Percentiles rank a stretch among this genome's conserved stretches.
Conservation (phyloP, 2,797 vertebrate species). For the Alca torda region DNA sequence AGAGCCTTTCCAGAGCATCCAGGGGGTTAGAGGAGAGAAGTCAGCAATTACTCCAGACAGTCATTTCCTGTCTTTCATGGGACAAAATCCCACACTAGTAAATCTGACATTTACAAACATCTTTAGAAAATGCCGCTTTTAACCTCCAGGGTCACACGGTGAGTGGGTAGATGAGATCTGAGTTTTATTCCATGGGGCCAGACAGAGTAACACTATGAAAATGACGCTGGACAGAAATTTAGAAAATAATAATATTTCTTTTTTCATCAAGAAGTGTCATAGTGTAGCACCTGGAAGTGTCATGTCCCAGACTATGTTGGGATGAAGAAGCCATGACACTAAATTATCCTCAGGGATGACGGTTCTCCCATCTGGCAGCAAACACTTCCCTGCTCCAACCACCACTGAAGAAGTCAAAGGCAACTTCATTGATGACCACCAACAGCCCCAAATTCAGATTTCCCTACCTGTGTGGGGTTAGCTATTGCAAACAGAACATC, state of each 20-base stretch:
- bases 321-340: not conserved
- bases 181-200: not conserved
- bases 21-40: not conserved
- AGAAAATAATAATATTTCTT: not conserved
- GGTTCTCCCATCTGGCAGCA: not conserved
- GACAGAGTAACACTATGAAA: not conserved
- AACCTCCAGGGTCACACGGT: not conserved
- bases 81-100: not conserved
- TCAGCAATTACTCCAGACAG: not conserved
- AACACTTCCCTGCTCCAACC: not conserved
- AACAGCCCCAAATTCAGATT: not conserved
- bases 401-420: accelerated
- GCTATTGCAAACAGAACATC: not conserved
- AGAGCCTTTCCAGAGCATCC: not conserved
- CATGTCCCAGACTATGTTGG: not conserved
- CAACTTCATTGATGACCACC: not conserved
- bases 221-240: not conserved
- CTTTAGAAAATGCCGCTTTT: not conserved
- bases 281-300: not conserved
- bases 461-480: too few relatives aligned
- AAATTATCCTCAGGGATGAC: accelerated
- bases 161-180: not conserved
- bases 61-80: not conserved
- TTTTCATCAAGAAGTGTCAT: not conserved
- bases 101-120: not conserved